These are phyloP conservation scores for Ursus arctos DNA, from an alignment of 2,113 vertebrate genomes.

Conservation along the genomic window DNA sequence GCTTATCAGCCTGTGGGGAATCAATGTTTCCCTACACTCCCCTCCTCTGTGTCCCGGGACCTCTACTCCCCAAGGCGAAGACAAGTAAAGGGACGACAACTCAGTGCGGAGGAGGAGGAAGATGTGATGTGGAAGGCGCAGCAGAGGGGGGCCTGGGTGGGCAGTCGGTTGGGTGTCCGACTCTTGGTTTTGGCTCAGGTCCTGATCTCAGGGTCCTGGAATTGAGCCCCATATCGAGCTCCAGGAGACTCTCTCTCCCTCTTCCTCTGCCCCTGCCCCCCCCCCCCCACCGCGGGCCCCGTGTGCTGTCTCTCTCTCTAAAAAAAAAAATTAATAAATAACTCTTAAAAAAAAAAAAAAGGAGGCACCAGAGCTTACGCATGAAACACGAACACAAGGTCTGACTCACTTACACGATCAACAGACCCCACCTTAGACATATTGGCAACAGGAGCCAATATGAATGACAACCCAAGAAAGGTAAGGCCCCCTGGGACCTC, in stretches of 20 bases:
- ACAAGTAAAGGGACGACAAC: neutral
- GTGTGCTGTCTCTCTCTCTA: neutral
- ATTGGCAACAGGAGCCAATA: neutral
- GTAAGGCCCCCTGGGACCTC: neutral
- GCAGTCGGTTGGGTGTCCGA: neutral
- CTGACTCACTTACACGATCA: neutral
- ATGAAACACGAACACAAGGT: neutral
- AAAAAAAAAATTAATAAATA: neutral
- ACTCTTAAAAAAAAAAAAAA: neutral
- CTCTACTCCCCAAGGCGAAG: too few species aligned
- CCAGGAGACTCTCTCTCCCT: neutral
- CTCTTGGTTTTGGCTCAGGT: neutral
- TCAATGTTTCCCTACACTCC: neutral
- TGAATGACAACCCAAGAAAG: neutral
- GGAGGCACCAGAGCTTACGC: neutral
- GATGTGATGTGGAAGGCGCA: fast-evolving
- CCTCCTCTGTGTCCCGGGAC: neutral
- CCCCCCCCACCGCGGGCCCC: neutral
- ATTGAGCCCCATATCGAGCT: neutral
- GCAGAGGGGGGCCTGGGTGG: neutral
- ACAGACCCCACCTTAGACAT: fast-evolving
- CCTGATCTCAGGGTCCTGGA: neutral
- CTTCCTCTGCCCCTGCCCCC: neutral
- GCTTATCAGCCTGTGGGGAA: neutral
- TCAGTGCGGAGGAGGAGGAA: neutral